Evolutionary conservation across 2,888 invertebrate genomes (phyloP).

Genomic region (Aplocera efformata): DNA sequence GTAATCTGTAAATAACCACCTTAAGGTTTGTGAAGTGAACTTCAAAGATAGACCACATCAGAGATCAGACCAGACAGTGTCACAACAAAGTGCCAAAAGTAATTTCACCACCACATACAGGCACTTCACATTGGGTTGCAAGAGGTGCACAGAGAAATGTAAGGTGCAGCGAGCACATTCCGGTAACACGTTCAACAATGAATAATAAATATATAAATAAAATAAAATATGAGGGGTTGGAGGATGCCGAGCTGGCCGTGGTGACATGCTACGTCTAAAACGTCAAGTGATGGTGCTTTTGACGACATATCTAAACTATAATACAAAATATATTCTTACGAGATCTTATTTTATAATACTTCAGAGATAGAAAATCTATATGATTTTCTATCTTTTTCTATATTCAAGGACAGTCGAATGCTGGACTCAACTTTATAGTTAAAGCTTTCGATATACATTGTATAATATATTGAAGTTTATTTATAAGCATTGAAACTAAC

Average conservation of each 20-base stretch:
- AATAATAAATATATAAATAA: slow-evolving; percentile 45
- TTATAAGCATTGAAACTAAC: too few species aligned
- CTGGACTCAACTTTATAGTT: too few species aligned
- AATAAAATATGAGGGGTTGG: slow-evolving; percentile 77
- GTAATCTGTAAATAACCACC: too few species aligned
- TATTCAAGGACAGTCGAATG: too few species aligned
- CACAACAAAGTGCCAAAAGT: slow-evolving; percentile 6
- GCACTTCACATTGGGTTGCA: slow-evolving; percentile 21
- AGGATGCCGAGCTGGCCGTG: slow-evolving; percentile 79
- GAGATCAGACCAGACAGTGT: slow-evolving; percentile 1
- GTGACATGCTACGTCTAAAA: slow-evolving; percentile 67
- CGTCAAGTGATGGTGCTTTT: slow-evolving; percentile 22
- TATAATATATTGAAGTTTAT: too few species aligned
- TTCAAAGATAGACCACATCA: too few species aligned
- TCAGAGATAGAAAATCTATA: too few species aligned
- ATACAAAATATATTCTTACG: too few species aligned
- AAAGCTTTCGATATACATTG: too few species aligned
- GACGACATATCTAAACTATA: slow-evolving; percentile 3
- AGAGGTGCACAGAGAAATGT: slow-evolving; percentile 38
- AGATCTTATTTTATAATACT: too few species aligned
- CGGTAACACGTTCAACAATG: slow-evolving; percentile 22
- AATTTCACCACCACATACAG: slow-evolving; percentile 26
- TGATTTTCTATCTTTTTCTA: too few species aligned
- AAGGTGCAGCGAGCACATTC: slow-evolving; percentile 54
- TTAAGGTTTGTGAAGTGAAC: too few species aligned